Base-by-base conservation (phyloP, 2,888 invertebrate genomes). In the Anagyrus pseudococci region DNA sequence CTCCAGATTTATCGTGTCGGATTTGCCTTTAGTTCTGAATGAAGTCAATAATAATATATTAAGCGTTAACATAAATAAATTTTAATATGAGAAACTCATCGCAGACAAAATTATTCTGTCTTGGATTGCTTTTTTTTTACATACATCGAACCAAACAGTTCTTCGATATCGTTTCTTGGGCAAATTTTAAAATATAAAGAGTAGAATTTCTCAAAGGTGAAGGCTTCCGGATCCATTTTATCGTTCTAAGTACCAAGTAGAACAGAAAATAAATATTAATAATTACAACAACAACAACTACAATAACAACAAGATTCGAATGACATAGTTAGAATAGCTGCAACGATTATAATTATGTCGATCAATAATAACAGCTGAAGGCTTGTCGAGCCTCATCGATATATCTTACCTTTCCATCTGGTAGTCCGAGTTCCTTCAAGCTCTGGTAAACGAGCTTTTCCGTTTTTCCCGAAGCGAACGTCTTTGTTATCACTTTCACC, bases 151-250 rank as follows among this genome's bases (percentile, higher is more conserved):
- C 85, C 85, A 73, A 88, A 90, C n/a, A 90, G 82, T 74, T 88
- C 89, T 71, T 89, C 88, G 58, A 89, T 88, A 73, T 90, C 89
- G 60, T 86, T 86, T 55, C 89, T 77, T 1, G 89, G 89, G 74
- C 89, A 89, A 63, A 90, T 87, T 76, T 87, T 88, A 73, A 87
- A 86, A 75, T 89, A 89, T 1, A 89, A 80, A 50, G 85, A 82
- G 69, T 87, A 86, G 75, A 90, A 89, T 74, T 88, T 88, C 53
- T 89, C 89, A 73, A 89, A 88, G 2, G 88, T 88, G 71, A 90
- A 88, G 57, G 84, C 84, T n/a, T 82, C 83, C 8, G 84, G 84
- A 65, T 88, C 88, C 54, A 90, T 86, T 74, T 87, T 87, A 73
- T 89, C 88, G 73, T 85, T 86, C 89, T 89, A 75, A n/a, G n/a